phyloP scores from a whole-genome alignment of 2,113 vertebrate genomes.

The Tauraco erythrolophus region DNA sequence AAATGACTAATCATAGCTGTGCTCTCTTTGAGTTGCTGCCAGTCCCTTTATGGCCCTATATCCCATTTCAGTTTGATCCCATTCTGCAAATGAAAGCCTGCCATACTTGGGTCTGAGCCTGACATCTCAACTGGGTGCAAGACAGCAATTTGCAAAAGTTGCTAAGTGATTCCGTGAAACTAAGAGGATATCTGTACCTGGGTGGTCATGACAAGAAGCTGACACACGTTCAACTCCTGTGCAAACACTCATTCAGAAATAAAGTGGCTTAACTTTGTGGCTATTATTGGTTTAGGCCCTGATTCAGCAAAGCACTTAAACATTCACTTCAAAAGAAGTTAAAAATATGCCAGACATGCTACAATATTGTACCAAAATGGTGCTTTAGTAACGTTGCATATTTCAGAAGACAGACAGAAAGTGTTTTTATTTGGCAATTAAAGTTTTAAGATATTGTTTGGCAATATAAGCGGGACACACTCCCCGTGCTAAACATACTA shows the following conservation, averaged over 20 bases:
- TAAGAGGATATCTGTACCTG: neutral
- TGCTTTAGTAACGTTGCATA: neutral
- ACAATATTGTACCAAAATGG: neutral
- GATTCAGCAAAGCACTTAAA: slow-evolving; percentile 50
- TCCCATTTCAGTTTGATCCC: slow-evolving; percentile 37
- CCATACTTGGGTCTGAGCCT: neutral
- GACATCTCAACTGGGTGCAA: neutral
- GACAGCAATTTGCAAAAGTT: neutral
- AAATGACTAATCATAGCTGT: slow-evolving; percentile 52
- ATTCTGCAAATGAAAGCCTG: neutral
- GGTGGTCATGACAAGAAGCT: neutral
- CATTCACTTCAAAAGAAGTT: slow-evolving; percentile 11
- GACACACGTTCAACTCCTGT: neutral
- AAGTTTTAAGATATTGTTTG: neutral
- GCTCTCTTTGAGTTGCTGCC: slow-evolving; percentile 48
- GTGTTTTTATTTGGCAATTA: neutral
- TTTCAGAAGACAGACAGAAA: neutral
- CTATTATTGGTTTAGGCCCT: slow-evolving; percentile 20
- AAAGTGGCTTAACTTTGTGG: neutral
- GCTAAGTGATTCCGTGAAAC: neutral
- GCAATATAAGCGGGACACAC: neutral
- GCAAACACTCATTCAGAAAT: neutral
- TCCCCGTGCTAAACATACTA: neutral
- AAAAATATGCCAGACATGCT: neutral
- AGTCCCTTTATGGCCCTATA: neutral